Base-by-base conservation (phyloP, 2,888 invertebrate species). In the Sinodicranocentrus sp. region DNA sequence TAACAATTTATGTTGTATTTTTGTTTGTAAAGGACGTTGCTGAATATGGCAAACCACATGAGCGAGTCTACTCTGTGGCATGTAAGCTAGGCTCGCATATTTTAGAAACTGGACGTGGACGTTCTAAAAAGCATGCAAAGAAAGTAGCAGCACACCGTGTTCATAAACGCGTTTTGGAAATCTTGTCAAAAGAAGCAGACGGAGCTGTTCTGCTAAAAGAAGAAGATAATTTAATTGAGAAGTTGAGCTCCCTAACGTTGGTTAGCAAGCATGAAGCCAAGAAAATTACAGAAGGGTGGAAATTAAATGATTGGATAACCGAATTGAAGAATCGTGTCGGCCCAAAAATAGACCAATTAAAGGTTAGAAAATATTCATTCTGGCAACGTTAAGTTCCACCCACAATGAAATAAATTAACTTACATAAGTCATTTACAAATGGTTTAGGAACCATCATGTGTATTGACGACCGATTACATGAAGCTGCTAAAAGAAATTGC, bases 61-160 rank as follows among this genome's bases (percentile, higher is more conserved):
- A 87, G 67, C 61, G 86, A 39, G 84, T 87, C 3, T 87, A 86
- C 54, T 85, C 84, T 0, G 82, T 86, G 15, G 84, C 80, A 15
- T 88, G 88, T 54, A 83, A 79, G 43, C 48, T 88, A 8, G 86
- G 86, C 8, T 54, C 82, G 17, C 86, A 86, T 28, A 59, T 87
- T 33, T 43, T 84, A 15, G 88, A 87, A 71, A 44, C 57, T 26
- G 88, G 88, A 19, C 72, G 79, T n/a, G 88, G 88, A 8, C 79
- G 84, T 26, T 86, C 87, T 0, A 88, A 88, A 57, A 88, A 86
- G 67, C 73, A 70, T 63, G 88, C 88, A 17, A 88, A 88, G 82
- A 78, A 85, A 72, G 87, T 79, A 2, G 87, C 88, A 25, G 88
- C 88, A 15, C 59, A 83, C 39, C 83, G 84, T 54, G 86, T 87